Evolutionary conservation across 92 coral and sea anemone genomes (phyloP).

Genomic region (Nematostella vectensis): DNA sequence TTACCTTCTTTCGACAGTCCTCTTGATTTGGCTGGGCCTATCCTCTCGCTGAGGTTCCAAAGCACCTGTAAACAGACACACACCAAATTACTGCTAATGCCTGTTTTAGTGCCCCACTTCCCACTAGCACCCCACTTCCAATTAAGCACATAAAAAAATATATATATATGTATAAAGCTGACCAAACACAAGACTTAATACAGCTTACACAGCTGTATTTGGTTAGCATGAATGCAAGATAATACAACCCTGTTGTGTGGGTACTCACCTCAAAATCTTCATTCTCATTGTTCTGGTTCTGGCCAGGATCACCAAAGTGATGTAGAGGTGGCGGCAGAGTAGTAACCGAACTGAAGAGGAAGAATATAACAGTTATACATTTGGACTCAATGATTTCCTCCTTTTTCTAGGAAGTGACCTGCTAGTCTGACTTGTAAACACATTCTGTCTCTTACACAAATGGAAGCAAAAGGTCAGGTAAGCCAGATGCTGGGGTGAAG

Average conservation of each 20-base stretch:
- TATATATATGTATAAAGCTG: too few species aligned
- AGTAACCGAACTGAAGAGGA: conserved; percentile 51
- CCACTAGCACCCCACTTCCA: too few species aligned
- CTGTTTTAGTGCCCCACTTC: not conserved
- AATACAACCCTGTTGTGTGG: too few species aligned
- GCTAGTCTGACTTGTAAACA: too few species aligned
- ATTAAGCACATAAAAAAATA: too few species aligned
- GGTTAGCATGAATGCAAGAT: too few species aligned
- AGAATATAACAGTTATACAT: not conserved
- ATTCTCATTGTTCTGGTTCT: conserved; percentile 47
- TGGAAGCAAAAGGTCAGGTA: conserved; percentile 71
- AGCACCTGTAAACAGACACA: conserved; percentile 47
- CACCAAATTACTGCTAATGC: too few species aligned
- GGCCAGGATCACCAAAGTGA: conserved; percentile 73
- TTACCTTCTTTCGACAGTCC: conserved; percentile 89
- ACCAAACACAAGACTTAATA: too few species aligned
- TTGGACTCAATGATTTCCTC: too few species aligned
- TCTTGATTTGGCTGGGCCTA: conserved; percentile 92
- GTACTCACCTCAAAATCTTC: conserved; percentile 91
- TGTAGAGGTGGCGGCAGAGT: conserved; percentile 77
- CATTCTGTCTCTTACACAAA: conserved; percentile 96
- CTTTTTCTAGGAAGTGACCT: too few species aligned
- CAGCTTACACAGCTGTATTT: too few species aligned
- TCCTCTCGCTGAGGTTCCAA: conserved; percentile 91
- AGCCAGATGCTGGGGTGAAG: conserved; percentile 13